Percentiles rank a stretch among this genome's conserved stretches.
These are phyloP conservation scores for Hydractinia symbiolongicarpus DNA, from an alignment of 30 jellyfish, hydroid and myxozoan species.

Conservation along the genomic window DNA sequence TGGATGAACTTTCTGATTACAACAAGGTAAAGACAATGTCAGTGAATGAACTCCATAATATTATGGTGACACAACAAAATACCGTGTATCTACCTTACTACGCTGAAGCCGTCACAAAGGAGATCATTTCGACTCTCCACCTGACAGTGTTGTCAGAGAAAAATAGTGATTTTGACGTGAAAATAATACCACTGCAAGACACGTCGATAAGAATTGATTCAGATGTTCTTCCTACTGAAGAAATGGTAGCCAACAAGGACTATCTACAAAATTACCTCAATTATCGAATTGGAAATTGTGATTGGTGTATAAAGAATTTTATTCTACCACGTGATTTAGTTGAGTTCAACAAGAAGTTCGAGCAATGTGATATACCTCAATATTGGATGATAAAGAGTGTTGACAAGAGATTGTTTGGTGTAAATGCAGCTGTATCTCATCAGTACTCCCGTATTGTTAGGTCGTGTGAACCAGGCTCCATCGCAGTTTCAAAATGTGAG, in stretches of 20 bases:
- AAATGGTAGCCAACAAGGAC: slow-evolving; percentile 21
- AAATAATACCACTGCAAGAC: not conserved
- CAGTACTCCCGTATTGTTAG: slow-evolving; percentile 49
- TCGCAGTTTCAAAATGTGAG: slow-evolving; percentile 76
- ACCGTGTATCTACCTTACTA: not conserved
- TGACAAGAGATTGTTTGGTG: slow-evolving; percentile 18
- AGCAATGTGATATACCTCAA: slow-evolving; percentile 30
- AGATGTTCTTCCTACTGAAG: slow-evolving; percentile 17
- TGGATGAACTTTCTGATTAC: not conserved
- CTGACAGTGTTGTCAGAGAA: not conserved
- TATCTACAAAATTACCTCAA: slow-evolving; percentile 8
- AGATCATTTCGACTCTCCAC: not conserved
- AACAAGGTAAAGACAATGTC: not conserved
- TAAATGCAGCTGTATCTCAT: slow-evolving; percentile 42
- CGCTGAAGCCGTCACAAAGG: not conserved
- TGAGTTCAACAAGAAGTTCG: slow-evolving; percentile 18
- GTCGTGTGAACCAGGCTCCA: slow-evolving; percentile 53
- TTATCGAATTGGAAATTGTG: not conserved
- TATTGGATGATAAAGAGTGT: slow-evolving; percentile 50
- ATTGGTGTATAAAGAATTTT: slow-evolving; percentile 23
- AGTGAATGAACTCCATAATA: not conserved
- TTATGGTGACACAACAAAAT: not conserved
- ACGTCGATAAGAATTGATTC: not conserved
- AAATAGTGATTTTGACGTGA: not conserved
- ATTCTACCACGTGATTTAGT: slow-evolving; percentile 38